Base-by-base conservation (phyloP, 2,888 invertebrate genomes). In the Elegia similella region DNA sequence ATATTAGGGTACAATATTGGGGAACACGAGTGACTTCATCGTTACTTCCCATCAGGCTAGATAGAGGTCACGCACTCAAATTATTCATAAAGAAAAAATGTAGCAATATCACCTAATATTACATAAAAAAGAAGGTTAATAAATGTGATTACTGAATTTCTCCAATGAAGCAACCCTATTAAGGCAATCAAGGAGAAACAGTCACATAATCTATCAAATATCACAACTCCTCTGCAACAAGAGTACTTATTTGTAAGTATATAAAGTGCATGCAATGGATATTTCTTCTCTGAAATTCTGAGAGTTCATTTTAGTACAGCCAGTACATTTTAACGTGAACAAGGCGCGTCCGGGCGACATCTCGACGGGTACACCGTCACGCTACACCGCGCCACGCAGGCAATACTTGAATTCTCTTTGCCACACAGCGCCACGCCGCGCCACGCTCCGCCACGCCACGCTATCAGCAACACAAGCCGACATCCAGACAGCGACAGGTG, bases 311-410 rank as follows among this genome's bases (percentile, higher is more conserved):
- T 8, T 17, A 8, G 44, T 15, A 34, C 34, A 10, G 34, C 10
- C 10, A 34, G 34, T 71, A 69, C 69, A 73, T 76, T 65, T 65
- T 59, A 68, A 63, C 62, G 65, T 56, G 69, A 72, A 68, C 68
- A 68, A 71, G 69, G 66, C 66, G 64, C 61, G 67, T 68, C 65
- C 70, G 63, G 65, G 12, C 23, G 23, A 46, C 23, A 46, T 46
- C 46, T 46, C 10, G 46, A 29, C 46, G n/a, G 17, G 12, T 46
- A 46, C 38, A 38, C 10, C n/a, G 46, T 23, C 46, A 23, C 15
- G 23, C 12, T 46, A n/a, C 23, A 23, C 46, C 23, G 12, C 46
- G 44, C 32, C 32, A 48, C 48, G n/a, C 10, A n/a, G n/a, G n/a
- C n/a, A n/a, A n/a, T n/a, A n/a, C n/a, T n/a, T n/a, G n/a, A n/a